Base-by-base conservation (phyloP, 2,888 invertebrate species). In the Yponomeuta malinellus region DNA sequence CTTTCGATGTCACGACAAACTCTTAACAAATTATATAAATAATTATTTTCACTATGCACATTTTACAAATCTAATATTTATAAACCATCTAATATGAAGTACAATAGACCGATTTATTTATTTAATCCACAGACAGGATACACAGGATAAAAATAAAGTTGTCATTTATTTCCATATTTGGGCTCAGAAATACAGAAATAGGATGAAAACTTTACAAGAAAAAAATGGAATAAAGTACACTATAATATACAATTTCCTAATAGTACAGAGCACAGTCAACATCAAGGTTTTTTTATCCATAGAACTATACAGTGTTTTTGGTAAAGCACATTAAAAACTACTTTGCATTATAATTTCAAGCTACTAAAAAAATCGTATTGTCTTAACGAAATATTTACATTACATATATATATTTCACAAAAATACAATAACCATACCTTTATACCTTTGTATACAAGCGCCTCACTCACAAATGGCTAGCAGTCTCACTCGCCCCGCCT, bases 121-220 rank as follows among this genome's bases (percentile, higher is more conserved):
- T 59, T 59, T 15, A 59, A 12, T 15, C 5, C 4, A 59, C 52
- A 15, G 15, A 59, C 52, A 23, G 23, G 8, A 59, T 3, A 12
- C 3, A 59, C 52, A 59, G 15, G 15, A 59, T 2, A 59, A 15
- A 15, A 15, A 4, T 69, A 31, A 68, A 71, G 33, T 71, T 69
- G 69, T 70, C 73, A 75, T 74, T 74, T 72, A 73, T 73, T 75
- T 74, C 74, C 77, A 76, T 77, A 78, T 78, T 78, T 75, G 79
- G 79, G 79, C 79, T 79, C 79, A 78, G 70, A 75, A 78, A 79
- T 77, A 79, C 76, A 74, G 73, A 74, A 75, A 74, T 74, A 76
- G 74, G 73, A 63, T 74, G 71, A 74, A 70, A 68, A 67, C 52
- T 69, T 63, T 31, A 23, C 9, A 63, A n/a, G 29, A 69, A 15